Base-by-base conservation (phyloP, 2,797 vertebrate genomes). In the Enteromius mattozi region DNA sequence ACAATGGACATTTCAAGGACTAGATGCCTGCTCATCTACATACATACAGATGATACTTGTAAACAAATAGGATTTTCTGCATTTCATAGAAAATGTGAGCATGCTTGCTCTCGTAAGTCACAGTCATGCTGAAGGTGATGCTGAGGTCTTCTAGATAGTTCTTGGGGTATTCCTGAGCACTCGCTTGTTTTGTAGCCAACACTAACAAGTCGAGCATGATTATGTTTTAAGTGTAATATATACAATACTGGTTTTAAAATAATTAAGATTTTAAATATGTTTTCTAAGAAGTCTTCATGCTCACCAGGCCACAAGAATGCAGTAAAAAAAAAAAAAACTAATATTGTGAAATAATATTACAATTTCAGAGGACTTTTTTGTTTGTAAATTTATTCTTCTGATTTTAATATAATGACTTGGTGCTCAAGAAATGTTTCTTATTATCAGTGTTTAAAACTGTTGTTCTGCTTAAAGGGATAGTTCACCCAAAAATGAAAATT, bases 1-100 rank as follows among this genome's bases (percentile, higher is more conserved):
- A 47, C 83, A 72, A 87, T 71, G 70, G 56, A 65, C 80, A 66
- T 78, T 77, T 82, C 40, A 75, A 72, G 40, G 59, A 78, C 76
- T 45, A 61, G 75, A 86, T 42, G 8, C 72, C 65, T 70, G 49
- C 2, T 14, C 21, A 40, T 75, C 30, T 42, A 49, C 17, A 27
- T 71, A 33, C 82, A 24, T 80, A 70, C 68, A 40, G 33, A 75
- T 37, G 21, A 27, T 10, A 17, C 33, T 24, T 71, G 16, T 33
- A 65, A 35, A 27, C n/a, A 68, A 42, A 59, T 49, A 9, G 4
- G 4, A 70, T 6, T 74, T 56, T 72, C 7, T 19, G 21, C 2
- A 24, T 63, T 74, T n/a, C 16, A 19, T 27, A 63, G 37, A 59
- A 37, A 77, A 24, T 61, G 37, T 27, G 3, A 54, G 3, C 19